These are phyloP conservation scores for Papilio machaon DNA, from an alignment of 1,140 invertebrate genomes.

Conservation along the genomic window DNA sequence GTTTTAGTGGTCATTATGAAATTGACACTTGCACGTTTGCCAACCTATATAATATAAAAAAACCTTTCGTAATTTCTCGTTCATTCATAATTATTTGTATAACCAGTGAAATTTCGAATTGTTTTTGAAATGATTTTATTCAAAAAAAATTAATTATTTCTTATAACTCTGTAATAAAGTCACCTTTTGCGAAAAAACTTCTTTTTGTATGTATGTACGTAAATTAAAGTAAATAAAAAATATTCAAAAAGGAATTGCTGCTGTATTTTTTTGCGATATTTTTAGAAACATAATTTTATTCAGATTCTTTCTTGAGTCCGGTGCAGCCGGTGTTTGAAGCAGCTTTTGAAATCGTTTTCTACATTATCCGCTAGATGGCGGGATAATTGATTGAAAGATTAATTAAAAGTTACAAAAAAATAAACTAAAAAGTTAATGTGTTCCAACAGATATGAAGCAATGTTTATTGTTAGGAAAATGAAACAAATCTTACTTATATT, in stretches of 20 bases:
- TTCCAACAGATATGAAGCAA: neutral
- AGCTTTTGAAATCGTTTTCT: neutral
- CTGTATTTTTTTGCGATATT: neutral
- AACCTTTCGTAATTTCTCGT: no score
- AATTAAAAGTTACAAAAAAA: neutral
- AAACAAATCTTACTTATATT: neutral
- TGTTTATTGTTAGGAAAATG: neutral
- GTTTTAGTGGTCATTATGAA: no score
- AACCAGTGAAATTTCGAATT: no score
- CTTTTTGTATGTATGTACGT: neutral
- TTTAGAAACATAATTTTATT: neutral
- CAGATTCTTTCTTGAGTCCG: neutral
- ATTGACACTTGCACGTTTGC: no score
- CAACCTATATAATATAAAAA: no score
- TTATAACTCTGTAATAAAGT: no score
- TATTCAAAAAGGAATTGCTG: neutral
- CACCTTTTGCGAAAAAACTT: neutral
- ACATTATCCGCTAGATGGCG: neutral
- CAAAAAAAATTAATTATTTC: no score
- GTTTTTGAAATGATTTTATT: no score
- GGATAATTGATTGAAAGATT: neutral
- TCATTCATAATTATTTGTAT: no score
- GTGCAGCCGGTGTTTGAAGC: no score
- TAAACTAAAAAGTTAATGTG: neutral
- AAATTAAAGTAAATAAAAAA: neutral